Base-by-base conservation (phyloP, 2,888 invertebrate genomes). In the Dendrolimus houi region DNA sequence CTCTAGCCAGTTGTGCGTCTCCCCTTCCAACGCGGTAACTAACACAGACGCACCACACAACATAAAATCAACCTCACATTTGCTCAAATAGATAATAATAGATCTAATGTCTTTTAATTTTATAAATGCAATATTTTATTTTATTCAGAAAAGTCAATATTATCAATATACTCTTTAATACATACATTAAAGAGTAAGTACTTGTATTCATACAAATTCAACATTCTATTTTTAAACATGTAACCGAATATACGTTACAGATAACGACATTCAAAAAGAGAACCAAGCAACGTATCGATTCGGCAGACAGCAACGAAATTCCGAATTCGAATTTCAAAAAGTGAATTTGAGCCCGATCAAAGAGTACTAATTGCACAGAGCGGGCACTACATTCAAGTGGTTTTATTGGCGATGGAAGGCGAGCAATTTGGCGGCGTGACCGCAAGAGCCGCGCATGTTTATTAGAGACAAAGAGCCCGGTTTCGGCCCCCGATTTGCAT, bases 371-470 rank as follows among this genome's bases (percentile, higher is more conserved):
- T 81, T 79, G 81, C 75, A 71, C 74, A 74, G 78, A 82, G 75
- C 73, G 76, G 72, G 70, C 74, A 77, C 74, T 77, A 72, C 74
- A 75, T 68, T 75, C 66, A 69, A 78, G 79, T 73, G 81, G 81
- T 81, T 85, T 85, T 83, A 84, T 83, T 81, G 76, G 72, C 73
- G 67, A 74, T 75, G 78, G 76, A 71, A 77, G 79, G 74, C 75
- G 75, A 76, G 83, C 85, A 88, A 87, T 88, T 88, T 85, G 87
- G 85, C 75, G 79, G 76, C 74, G 75, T 77, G 84, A 83, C 87
- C 88, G 81, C 87, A 86, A 83, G 85, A 79, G 83, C 81, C 79
- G 81, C 77, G 86, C 85, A 81, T 89, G 89, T 89, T 87, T 89
- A 89, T 89, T 89, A 89, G 81, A 89, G 87, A 86, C 86, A 83